A percentile compares a stretch with the other conserved stretches of the same genome.
These are phyloP conservation scores for Folsomia manolachei DNA, from an alignment of 2,888 invertebrate genomes.

Conservation along the genomic window DNA sequence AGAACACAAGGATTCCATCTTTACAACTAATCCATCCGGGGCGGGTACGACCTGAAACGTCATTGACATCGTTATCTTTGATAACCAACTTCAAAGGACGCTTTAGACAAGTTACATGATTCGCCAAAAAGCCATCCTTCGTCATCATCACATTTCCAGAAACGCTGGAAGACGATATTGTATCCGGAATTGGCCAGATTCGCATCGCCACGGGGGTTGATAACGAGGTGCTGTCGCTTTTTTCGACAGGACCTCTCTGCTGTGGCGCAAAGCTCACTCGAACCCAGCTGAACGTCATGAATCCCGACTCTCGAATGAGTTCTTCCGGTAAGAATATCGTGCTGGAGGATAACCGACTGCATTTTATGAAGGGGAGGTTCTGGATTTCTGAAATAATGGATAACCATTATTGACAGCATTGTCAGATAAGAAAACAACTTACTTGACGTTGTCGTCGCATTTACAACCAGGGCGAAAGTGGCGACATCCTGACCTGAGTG, in stretches of 20 bases:
- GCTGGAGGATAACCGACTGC: slow-evolving; percentile 30
- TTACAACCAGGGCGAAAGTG: neutral
- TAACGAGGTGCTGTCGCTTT: neutral
- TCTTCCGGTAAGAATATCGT: slow-evolving; percentile 43
- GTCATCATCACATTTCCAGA: slow-evolving; percentile 22
- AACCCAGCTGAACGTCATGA: slow-evolving; percentile 44
- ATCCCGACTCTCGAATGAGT: slow-evolving; percentile 43
- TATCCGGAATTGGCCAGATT: slow-evolving; percentile 44
- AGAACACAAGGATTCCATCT: slow-evolving; percentile 1
- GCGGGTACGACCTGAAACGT: too few species aligned
- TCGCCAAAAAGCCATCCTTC: slow-evolving; percentile 27
- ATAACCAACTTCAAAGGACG: neutral
- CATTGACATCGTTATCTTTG: slow-evolving; percentile 15
- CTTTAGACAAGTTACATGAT: slow-evolving; percentile 6
- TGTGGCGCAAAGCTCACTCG: slow-evolving; percentile 18
- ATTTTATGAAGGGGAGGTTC: slow-evolving; percentile 40
- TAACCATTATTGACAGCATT: neutral
- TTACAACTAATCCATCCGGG: slow-evolving; percentile 11
- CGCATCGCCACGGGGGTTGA: slow-evolving; percentile 27
- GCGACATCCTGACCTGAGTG: neutral
- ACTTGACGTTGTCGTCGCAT: slow-evolving; percentile 1
- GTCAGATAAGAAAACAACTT: neutral
- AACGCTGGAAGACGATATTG: slow-evolving; percentile 23
- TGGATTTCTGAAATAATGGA: slow-evolving; percentile 33
- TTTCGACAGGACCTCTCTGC: neutral